Conservation (phyloP, 2,888 invertebrate species). For the Drosophila seclusa region DNA sequence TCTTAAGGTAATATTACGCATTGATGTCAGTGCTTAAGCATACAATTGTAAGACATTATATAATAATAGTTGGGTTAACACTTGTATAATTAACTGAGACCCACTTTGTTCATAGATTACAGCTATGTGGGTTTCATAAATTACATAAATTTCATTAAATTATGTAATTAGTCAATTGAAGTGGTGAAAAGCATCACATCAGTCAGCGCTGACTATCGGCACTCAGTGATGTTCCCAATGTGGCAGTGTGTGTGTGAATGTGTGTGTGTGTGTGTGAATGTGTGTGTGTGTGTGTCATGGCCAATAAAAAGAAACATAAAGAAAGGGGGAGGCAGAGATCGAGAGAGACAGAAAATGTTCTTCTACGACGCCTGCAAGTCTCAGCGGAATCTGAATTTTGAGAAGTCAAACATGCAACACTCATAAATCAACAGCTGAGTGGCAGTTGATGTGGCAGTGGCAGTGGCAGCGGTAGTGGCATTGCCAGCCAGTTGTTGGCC, state of each 20-base stretch:
- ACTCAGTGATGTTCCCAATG: slow-evolving; percentile 51
- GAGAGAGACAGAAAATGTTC: background rate
- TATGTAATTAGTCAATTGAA: slow-evolving; percentile 73
- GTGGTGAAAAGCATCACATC: slow-evolving; percentile 67
- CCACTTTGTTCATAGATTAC: background rate
- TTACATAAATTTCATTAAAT: slow-evolving; percentile 14
- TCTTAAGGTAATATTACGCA: background rate
- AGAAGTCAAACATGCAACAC: slow-evolving; percentile 22
- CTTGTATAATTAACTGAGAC: background rate
- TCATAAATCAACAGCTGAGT: slow-evolving; percentile 60
- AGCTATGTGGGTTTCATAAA: background rate
- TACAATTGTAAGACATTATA: background rate
- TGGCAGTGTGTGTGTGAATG: slow-evolving; percentile 1
- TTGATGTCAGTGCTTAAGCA: background rate
- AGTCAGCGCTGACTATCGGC: slow-evolving; percentile 57
- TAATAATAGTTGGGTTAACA: background rate
- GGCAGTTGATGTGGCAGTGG: slow-evolving; percentile 36
- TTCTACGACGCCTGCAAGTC: slow-evolving; percentile 67
- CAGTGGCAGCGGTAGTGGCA: slow-evolving; percentile 31
- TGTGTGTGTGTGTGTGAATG: background rate
- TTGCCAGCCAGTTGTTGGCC: slow-evolving; percentile 37
- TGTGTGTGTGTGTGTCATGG: slow-evolving; percentile 8
- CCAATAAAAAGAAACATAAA: background rate
- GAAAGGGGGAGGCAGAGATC: background rate
- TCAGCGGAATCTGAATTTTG: slow-evolving; percentile 47